These are phyloP conservation scores for Zeus faber DNA, from an alignment of 2,113 vertebrate species.

Conservation along the genomic window DNA sequence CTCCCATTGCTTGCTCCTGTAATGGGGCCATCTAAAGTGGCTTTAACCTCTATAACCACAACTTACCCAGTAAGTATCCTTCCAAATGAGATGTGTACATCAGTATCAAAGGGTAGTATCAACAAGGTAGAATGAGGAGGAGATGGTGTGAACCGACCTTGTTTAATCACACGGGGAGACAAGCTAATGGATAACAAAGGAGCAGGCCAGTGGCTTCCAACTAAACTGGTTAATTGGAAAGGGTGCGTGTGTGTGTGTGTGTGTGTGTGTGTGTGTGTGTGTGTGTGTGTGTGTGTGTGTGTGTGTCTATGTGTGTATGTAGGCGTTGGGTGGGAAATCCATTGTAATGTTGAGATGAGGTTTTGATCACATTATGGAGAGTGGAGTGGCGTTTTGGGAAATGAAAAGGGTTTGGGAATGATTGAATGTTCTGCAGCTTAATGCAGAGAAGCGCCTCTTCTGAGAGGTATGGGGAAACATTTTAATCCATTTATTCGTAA, in stretches of 20 bases:
- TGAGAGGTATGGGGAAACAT: conserved; percentile 16
- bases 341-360: conserved; percentile 19
- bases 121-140: too few species aligned
- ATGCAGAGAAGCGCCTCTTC: too few species aligned
- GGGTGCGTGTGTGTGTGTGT: too few species aligned
- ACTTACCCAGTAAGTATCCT: too few species aligned
- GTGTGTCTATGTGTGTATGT: not conserved
- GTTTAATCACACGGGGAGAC: conserved; percentile 10
- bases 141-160: too few species aligned
- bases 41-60: too few species aligned
- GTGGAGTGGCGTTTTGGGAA: conserved; percentile 20
- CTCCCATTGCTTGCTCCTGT: too few species aligned
- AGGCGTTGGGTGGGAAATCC: conserved; percentile 1
- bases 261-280: not conserved
- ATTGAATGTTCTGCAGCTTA: conserved; percentile 33
- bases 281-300: conserved; percentile 1
- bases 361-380: conserved; percentile 41
- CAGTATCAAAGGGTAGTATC: too few species aligned
- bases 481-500: conserved; percentile 40
- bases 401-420: conserved; percentile 15
- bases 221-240: not conserved
- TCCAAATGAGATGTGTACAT: too few species aligned
- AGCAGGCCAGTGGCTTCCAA: not conserved
- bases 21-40: too few species aligned
- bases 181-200: not conserved